A percentile compares a stretch with the other conserved stretches of the same genome.
Conservation (phyloP, 1,140 invertebrate genomes). For the Drosophila leontia region DNA sequence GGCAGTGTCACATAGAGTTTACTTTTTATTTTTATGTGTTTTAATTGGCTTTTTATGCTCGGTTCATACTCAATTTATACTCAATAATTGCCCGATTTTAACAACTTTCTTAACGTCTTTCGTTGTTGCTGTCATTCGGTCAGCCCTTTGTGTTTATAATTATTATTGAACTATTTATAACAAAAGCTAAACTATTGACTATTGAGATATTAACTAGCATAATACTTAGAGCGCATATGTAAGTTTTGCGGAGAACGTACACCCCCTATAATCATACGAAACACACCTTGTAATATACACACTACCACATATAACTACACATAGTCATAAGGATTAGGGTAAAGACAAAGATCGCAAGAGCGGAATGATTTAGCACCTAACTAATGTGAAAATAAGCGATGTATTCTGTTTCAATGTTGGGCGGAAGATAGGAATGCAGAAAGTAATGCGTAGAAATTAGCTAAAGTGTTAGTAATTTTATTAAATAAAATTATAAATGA, state of each 20-base stretch:
- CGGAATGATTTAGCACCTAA: constrained; percentile 63
- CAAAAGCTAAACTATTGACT: constrained; percentile 80
- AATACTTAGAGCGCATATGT: constrained; percentile 66
- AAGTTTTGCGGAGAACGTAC: constrained; percentile 64
- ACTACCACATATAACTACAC: constrained; percentile 52
- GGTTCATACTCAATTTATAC: constrained; percentile 5
- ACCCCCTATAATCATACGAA: constrained; percentile 47
- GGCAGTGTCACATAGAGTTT: constrained; percentile 25
- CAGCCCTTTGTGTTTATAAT: constrained; percentile 62
- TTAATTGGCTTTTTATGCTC: constrained; percentile 21
- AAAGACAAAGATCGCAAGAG: constrained; percentile 57
- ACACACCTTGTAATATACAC: constrained; percentile 77
- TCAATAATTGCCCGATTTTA: constrained; percentile 9
- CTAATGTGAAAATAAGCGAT: constrained; percentile 56
- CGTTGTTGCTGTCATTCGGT: constrained; percentile 20
- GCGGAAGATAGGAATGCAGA: constrained; percentile 24
- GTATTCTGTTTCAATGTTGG: constrained; percentile 16
- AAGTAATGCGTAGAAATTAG: constrained; percentile 72
- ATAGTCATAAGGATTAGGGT: constrained; percentile 60
- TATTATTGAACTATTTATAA: constrained; percentile 82
- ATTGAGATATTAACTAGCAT: constrained; percentile 81
- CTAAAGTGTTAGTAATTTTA: constrained; percentile 84
- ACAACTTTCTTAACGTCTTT: constrained; percentile 17
- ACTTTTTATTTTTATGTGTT: constrained; percentile 26
- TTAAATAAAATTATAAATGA: constrained; percentile 79